Evolutionary conservation across 2,888 invertebrate species (phyloP).

Genomic region (Melanargia galathea): DNA sequence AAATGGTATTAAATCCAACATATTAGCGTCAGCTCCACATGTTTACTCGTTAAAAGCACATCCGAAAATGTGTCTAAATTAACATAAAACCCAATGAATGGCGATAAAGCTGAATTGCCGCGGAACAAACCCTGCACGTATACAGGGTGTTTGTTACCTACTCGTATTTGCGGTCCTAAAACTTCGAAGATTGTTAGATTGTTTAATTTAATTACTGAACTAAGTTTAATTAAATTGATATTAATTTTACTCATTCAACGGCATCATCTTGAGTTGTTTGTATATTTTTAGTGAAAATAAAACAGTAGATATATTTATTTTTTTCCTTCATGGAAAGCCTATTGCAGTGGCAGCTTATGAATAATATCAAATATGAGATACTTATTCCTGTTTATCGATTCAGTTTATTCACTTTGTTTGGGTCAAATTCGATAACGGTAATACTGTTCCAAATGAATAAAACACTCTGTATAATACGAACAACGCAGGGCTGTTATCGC

Average conservation of each 20-base stretch:
- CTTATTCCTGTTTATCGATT: too few relatives aligned
- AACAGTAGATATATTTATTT: too few relatives aligned
- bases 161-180: too few relatives aligned
- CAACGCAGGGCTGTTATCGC: slow-evolving; percentile 44
- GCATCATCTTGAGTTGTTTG: too few relatives aligned
- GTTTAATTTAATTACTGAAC: too few relatives aligned
- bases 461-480: background rate
- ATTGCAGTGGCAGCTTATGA: too few relatives aligned
- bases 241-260: too few relatives aligned
- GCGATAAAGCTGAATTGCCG: slow-evolving; percentile 57
- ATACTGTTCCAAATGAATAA: background rate
- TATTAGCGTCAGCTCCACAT: slow-evolving; percentile 9
- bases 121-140: slow-evolving; percentile 47
- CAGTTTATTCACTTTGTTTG: background rate
- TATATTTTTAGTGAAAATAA: too few relatives aligned
- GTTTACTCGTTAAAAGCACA: slow-evolving; percentile 55
- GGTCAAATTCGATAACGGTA: background rate
- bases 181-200: too few relatives aligned
- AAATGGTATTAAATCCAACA: slow-evolving; percentile 23
- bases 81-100: slow-evolving; percentile 59
- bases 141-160: slow-evolving; percentile 23
- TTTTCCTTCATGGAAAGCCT: too few relatives aligned
- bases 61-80: slow-evolving; percentile 61
- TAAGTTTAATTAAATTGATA: too few relatives aligned
- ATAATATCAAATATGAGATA: too few relatives aligned